Percentiles rank a stretch among this genome's conserved stretches.
Evolutionary conservation across 2,797 vertebrate species (phyloP).

Genomic region (Apogon talboti): DNA sequence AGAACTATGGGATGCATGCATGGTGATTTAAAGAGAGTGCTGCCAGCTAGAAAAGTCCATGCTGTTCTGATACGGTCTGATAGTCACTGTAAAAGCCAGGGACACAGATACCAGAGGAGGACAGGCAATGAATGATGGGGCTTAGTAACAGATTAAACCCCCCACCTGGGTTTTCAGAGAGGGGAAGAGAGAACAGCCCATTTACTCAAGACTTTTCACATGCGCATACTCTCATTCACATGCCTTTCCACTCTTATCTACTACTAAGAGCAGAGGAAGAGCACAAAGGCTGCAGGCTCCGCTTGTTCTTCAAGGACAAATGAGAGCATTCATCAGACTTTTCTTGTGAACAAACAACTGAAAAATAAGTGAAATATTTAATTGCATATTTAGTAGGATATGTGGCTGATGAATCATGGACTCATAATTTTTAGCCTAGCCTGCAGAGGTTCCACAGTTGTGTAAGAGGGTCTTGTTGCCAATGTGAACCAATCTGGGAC

Average conservation of each 20-base stretch:
- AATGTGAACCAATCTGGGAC: slow-evolving; percentile 36
- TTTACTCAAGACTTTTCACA: slow-evolving; percentile 25
- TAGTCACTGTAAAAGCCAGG: slow-evolving; percentile 43
- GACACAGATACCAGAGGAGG: slow-evolving; percentile 51
- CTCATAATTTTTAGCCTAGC: not conserved
- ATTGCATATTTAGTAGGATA: not conserved
- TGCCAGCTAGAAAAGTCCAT: slow-evolving; percentile 26
- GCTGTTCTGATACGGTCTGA: slow-evolving; percentile 55
- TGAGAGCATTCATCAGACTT: not conserved
- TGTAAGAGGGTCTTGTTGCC: slow-evolving; percentile 26
- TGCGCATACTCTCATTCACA: slow-evolving; percentile 8
- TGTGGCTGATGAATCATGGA: not conserved
- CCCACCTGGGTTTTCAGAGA: slow-evolving; percentile 40
- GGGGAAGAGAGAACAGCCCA: slow-evolving; percentile 12
- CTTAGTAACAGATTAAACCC: slow-evolving; percentile 74
- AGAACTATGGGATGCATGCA: slow-evolving; percentile 47
- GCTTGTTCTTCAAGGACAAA: slow-evolving; percentile 37
- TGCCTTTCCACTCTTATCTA: slow-evolving; percentile 38
- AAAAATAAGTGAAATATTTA: not conserved
- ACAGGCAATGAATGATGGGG: slow-evolving; percentile 69
- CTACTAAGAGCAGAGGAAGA: slow-evolving; percentile 12
- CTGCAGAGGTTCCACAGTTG: slow-evolving; percentile 14
- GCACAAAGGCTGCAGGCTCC: slow-evolving; percentile 26
- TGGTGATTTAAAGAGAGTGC: slow-evolving; percentile 14
- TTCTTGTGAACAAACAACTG: not conserved